These are phyloP conservation scores for Rhinopomastus cyanomelas DNA, from an alignment of 2,113 vertebrate species.

Conservation along the genomic window DNA sequence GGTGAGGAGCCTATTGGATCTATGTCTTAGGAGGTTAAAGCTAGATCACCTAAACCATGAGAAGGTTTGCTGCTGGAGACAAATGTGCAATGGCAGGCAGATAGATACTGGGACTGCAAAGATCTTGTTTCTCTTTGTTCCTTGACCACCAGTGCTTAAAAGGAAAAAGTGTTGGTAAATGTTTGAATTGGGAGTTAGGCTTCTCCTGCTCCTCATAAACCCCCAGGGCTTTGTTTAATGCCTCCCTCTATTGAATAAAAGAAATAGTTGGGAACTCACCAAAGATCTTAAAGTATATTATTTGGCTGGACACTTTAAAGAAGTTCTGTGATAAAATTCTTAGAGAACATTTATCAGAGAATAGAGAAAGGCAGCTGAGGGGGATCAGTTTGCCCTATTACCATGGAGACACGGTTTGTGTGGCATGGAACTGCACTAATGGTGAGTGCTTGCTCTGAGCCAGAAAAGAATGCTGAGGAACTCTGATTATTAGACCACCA, in stretches of 20 bases:
- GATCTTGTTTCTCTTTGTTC: not conserved
- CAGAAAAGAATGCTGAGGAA: slow-evolving; percentile 34
- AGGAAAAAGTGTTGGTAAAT: not conserved
- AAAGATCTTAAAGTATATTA: not conserved
- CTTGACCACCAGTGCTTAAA: not conserved
- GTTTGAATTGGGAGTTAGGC: not conserved
- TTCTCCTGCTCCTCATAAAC: not conserved
- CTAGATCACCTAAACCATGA: not conserved
- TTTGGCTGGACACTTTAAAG: not conserved
- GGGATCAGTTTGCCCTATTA: not conserved
- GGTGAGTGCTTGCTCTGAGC: slow-evolving; percentile 17
- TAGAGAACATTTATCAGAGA: not conserved
- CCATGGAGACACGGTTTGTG: not conserved
- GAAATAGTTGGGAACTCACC: not conserved
- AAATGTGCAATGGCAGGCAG: not conserved
- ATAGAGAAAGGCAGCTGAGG: slow-evolving; percentile 11
- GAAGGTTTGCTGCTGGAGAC: not conserved
- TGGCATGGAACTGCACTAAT: not conserved
- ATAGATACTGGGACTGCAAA: not conserved
- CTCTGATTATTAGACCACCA: slow-evolving; percentile 56
- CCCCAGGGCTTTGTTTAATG: not conserved
- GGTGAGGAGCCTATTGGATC: not conserved
- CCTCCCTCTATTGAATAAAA: not conserved
- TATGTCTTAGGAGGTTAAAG: not conserved
- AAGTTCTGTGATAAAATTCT: slow-evolving; percentile 13